Conservation (phyloP, 2,888 invertebrate genomes). For the Acanthosepion pharaonis region DNA sequence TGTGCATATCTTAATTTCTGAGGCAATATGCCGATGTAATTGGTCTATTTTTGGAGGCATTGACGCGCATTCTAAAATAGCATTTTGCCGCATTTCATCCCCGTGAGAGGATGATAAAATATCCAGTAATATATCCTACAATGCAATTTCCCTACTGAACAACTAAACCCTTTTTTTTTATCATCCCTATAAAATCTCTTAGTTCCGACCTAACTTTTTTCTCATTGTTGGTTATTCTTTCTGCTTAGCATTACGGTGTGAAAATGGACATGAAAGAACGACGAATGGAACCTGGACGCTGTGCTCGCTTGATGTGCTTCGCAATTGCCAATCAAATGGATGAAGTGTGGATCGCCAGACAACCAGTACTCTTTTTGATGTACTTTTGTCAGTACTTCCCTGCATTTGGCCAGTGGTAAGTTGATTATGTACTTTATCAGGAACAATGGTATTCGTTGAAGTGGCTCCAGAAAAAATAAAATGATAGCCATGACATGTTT, state of each 20-base stretch:
- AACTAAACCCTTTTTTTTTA: too few species aligned
- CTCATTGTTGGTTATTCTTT: not conserved
- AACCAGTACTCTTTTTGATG: slow-evolving; percentile 79
- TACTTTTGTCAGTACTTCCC: slow-evolving; percentile 81
- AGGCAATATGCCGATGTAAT: too few species aligned
- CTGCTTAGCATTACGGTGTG: slow-evolving; percentile 55
- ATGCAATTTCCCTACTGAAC: too few species aligned
- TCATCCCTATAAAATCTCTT: too few species aligned
- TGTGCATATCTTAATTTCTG: too few species aligned
- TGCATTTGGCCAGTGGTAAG: slow-evolving; percentile 64
- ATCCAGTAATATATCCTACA: too few species aligned
- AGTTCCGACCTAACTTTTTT: not conserved
- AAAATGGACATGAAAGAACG: slow-evolving; percentile 60
- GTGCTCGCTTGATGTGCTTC: slow-evolving; percentile 76
- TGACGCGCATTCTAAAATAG: too few species aligned
- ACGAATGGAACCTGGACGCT: slow-evolving; percentile 76
- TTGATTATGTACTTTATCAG: not conserved
- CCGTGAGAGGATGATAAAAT: too few species aligned
- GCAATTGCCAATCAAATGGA: slow-evolving; percentile 77
- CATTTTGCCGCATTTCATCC: too few species aligned
- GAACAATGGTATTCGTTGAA: not conserved
- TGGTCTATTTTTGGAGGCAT: too few species aligned
- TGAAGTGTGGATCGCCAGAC: slow-evolving; percentile 83
- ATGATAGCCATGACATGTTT: too few species aligned
- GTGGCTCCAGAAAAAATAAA: not conserved